phyloP scores from a whole-genome alignment of 2,888 invertebrate species.

The Smittia sp. region DNA sequence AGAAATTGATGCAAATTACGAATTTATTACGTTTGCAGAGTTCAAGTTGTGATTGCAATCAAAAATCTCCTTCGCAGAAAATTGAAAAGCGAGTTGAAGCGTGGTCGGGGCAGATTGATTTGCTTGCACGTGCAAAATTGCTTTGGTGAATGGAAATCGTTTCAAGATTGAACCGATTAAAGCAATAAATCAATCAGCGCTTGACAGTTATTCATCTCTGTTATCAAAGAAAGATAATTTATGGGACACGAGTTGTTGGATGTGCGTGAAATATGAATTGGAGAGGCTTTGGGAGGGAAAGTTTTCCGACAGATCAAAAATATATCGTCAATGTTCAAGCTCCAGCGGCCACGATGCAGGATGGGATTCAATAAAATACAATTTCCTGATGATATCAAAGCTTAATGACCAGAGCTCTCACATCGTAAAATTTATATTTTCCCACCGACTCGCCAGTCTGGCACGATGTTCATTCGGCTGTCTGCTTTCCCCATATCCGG shows the following conservation, averaged over 20 bases:
- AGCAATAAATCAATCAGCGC: slow-evolving; percentile 19
- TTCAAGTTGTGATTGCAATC: too few species aligned
- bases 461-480: background rate
- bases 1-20: too few species aligned
- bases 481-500: slow-evolving; percentile 9
- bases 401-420: slow-evolving; percentile 14
- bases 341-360: background rate
- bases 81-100: too few species aligned
- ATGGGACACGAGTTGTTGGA: background rate
- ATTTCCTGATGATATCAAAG: slow-evolving; percentile 18
- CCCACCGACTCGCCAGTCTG: background rate
- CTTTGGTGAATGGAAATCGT: background rate
- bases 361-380: background rate
- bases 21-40: too few species aligned
- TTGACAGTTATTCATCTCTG: slow-evolving; percentile 19
- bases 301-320: background rate
- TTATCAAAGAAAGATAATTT: slow-evolving; percentile 8
- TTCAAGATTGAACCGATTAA: background rate
- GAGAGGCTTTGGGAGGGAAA: background rate
- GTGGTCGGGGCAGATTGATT: background rate
- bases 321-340: background rate
- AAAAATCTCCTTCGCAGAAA: too few species aligned
- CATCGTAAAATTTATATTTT: slow-evolving; percentile 13
- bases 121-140: background rate
- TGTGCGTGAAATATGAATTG: slow-evolving; percentile 7